These are phyloP conservation scores for Drosophila diplacantha DNA, from an alignment of 2,888 invertebrate species.

Conservation along the genomic window DNA sequence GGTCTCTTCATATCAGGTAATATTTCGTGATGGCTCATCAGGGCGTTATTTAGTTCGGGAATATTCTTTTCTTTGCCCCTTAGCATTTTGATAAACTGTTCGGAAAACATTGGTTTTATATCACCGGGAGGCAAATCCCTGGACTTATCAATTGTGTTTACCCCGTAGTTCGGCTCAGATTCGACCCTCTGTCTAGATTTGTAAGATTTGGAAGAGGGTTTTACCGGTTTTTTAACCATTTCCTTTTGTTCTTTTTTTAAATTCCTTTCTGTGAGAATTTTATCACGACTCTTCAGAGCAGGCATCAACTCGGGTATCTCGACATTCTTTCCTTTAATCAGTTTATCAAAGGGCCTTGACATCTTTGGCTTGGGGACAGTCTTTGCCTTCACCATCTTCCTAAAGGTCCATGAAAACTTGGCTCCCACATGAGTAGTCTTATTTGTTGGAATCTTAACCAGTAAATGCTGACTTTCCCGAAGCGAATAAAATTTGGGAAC, in stretches of 20 bases:
- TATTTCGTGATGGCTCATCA: not conserved
- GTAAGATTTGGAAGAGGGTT: not conserved
- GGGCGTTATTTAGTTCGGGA: not conserved
- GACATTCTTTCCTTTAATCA: not conserved
- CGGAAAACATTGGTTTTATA: not conserved
- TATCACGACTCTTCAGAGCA: not conserved
- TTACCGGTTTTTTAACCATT: not conserved
- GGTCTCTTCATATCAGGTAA: not conserved
- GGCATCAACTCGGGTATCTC: not conserved
- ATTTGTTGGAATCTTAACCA: not conserved
- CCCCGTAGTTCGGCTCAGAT: not conserved
- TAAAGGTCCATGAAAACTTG: conserved; percentile 12
- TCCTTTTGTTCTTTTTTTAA: not conserved
- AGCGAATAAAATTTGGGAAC: conserved; percentile 1
- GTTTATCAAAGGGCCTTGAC: not conserved
- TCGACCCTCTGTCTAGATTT: not conserved
- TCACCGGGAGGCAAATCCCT: not conserved
- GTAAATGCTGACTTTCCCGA: not conserved
- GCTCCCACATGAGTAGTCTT: conserved; percentile 1
- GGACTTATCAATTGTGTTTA: not conserved
- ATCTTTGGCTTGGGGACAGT: not conserved
- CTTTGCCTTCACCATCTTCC: not conserved
- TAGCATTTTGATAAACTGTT: conserved; percentile 8
- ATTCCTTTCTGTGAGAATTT: not conserved
- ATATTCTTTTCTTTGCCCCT: not conserved